Evolutionary conservation across 1,140 invertebrate genomes (phyloP).

Genomic region (Hyles euphorbiae): DNA sequence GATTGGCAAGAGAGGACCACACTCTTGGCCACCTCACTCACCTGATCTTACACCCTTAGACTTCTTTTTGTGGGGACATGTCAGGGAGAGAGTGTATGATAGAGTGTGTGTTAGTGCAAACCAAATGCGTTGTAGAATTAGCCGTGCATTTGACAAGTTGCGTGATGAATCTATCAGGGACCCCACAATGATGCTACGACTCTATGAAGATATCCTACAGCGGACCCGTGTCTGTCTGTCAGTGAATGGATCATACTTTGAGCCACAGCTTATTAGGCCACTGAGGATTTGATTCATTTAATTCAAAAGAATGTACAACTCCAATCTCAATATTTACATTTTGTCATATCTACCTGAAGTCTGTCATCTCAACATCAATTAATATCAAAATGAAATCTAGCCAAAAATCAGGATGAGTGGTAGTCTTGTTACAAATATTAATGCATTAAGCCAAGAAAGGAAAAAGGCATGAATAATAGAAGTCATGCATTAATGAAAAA

Average conservation of each 20-base stretch:
- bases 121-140: slow-evolving; percentile 7
- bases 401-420: no score
- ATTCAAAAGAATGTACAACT: no score
- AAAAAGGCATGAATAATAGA: no score
- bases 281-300: slow-evolving; percentile 11
- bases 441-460: no score
- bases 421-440: no score
- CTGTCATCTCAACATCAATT: no score
- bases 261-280: slow-evolving; percentile 10
- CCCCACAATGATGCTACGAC: slow-evolving; percentile 9
- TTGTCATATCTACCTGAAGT: no score
- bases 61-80: not conserved
- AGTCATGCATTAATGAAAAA: no score
- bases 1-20: not conserved
- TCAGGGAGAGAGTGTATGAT: slow-evolving; percentile 10
- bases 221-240: slow-evolving; percentile 6
- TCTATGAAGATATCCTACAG: slow-evolving; percentile 8
- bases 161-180: slow-evolving; percentile 7
- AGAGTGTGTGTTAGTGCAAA: slow-evolving; percentile 9
- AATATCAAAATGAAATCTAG: no score
- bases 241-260: slow-evolving; percentile 12
- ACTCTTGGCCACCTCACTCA: slow-evolving; percentile 3
- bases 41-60: slow-evolving; percentile 1
- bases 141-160: slow-evolving; percentile 3
- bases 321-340: no score